A percentile compares a stretch with the other conserved stretches of the same genome.
These are phyloP conservation scores for Bubo blakistoni DNA, from an alignment of 2,113 vertebrate species.

Conservation along the genomic window DNA sequence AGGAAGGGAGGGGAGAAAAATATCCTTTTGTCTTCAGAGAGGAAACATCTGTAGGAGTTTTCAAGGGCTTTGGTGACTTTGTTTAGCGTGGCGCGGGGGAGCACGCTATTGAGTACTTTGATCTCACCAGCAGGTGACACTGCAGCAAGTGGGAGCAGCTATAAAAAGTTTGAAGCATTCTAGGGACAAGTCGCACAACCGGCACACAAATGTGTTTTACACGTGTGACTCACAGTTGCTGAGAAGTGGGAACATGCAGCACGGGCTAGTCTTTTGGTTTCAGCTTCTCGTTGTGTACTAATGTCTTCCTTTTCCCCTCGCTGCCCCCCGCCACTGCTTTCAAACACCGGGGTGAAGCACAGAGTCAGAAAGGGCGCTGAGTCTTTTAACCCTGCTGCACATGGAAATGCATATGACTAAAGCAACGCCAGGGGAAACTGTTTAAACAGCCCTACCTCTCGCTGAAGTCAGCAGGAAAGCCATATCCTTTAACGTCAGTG, in stretches of 20 bases:
- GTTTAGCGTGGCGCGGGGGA: conserved; percentile 24
- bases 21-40: conserved; percentile 35
- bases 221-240: background rate
- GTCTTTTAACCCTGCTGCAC: background rate
- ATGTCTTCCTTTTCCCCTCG: background rate
- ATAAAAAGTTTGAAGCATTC: conserved; percentile 49
- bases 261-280: background rate
- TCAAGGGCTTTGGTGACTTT: conserved; percentile 34
- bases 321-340: background rate
- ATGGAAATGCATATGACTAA: background rate
- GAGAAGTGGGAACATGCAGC: conserved; percentile 1
- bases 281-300: background rate
- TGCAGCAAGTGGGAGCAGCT: conserved; percentile 64
- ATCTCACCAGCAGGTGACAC: conserved; percentile 61
- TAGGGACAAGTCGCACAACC: conserved; percentile 4
- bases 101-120: conserved; percentile 17
- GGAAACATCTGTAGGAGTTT: conserved; percentile 51
- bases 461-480: conserved; percentile 38
- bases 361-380: background rate
- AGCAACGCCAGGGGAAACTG: background rate
- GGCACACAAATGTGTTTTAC: background rate
- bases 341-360: background rate
- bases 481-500: background rate
- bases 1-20: conserved; percentile 39
- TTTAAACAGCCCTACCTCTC: background rate